phyloP scores from a whole-genome alignment of 2,113 vertebrate genomes.

The Paramisgurnus dabryanus region DNA sequence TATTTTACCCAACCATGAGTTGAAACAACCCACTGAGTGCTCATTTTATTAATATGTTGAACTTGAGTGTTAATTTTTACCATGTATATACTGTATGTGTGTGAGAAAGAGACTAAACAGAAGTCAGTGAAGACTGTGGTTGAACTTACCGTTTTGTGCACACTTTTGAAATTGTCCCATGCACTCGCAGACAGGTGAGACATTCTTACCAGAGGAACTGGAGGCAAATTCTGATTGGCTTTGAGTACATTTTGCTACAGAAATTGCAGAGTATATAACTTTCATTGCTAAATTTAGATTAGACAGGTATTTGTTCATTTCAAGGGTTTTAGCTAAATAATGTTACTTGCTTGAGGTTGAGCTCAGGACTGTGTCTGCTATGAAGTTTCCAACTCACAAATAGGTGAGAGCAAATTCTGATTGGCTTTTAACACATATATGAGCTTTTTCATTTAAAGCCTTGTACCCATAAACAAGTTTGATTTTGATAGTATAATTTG shows the following conservation, averaged over 20 bases:
- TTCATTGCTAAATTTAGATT: not conserved
- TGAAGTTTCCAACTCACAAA: conserved; percentile 1
- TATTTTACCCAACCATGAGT: no score
- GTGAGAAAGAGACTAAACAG: conserved; percentile 45
- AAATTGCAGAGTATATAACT: not conserved
- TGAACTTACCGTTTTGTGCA: conserved; percentile 8
- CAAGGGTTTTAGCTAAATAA: not conserved
- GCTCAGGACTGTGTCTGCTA: not conserved
- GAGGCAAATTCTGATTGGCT: conserved; percentile 18
- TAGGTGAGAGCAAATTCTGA: conserved; percentile 35
- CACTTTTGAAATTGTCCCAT: not conserved
- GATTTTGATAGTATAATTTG: no score
- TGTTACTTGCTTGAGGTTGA: not conserved
- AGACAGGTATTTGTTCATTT: not conserved
- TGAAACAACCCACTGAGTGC: no score
- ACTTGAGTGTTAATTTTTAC: no score
- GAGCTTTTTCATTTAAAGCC: not conserved
- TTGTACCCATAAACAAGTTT: no score
- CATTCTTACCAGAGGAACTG: conserved; percentile 31
- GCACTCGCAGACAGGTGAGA: conserved; percentile 25
- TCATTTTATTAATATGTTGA: no score
- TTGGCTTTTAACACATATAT: not conserved
- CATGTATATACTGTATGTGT: not conserved
- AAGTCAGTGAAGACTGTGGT: conserved; percentile 17
- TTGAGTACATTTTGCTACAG: not conserved